These are phyloP conservation scores for Thamnaconus septentrionalis DNA, from an alignment of 2,113 vertebrate species.

Conservation along the genomic window DNA sequence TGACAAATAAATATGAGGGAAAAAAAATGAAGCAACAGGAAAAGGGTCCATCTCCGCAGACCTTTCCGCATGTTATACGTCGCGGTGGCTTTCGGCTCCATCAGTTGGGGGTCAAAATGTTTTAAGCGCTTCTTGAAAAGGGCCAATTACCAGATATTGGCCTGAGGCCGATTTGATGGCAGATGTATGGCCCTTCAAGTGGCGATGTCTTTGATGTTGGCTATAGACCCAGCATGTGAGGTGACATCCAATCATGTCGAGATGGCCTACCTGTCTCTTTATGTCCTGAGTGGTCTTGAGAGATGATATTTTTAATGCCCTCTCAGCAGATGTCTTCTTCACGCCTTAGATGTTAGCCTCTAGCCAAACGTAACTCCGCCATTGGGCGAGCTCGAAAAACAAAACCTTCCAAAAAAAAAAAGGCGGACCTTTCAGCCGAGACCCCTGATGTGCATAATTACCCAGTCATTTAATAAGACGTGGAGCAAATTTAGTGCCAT, in stretches of 20 bases:
- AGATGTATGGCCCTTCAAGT: constrained; percentile 59
- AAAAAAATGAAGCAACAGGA: constrained; percentile 12
- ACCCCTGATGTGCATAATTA: constrained; percentile 66
- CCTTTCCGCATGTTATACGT: constrained; percentile 24
- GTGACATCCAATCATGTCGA: constrained; percentile 69
- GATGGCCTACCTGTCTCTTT: constrained; percentile 63
- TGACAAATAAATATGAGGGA: constrained; percentile 49
- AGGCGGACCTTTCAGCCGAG: constrained; percentile 11
- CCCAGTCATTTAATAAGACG: constrained; percentile 64
- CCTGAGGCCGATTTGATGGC: constrained; percentile 61
- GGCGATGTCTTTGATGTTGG: constrained; percentile 62
- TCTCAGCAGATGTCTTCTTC: constrained; percentile 36
- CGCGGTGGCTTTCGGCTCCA: constrained; percentile 17
- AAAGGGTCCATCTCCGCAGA: not conserved
- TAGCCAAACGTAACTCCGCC: constrained; percentile 24
- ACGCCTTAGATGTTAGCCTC: constrained; percentile 47
- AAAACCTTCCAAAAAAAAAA: constrained; percentile 18
- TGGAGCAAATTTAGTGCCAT: constrained; percentile 58
- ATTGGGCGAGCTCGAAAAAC: constrained; percentile 42
- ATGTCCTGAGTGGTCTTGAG: constrained; percentile 58
- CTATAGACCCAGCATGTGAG: constrained; percentile 62
- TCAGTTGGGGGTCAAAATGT: constrained; percentile 40
- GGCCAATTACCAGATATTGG: constrained; percentile 66
- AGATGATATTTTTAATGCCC: constrained; percentile 57
- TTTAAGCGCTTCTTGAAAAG: constrained; percentile 42